These are phyloP conservation scores for Sminthurides bifidus DNA, from an alignment of 1,140 invertebrate genomes.

Conservation along the genomic window DNA sequence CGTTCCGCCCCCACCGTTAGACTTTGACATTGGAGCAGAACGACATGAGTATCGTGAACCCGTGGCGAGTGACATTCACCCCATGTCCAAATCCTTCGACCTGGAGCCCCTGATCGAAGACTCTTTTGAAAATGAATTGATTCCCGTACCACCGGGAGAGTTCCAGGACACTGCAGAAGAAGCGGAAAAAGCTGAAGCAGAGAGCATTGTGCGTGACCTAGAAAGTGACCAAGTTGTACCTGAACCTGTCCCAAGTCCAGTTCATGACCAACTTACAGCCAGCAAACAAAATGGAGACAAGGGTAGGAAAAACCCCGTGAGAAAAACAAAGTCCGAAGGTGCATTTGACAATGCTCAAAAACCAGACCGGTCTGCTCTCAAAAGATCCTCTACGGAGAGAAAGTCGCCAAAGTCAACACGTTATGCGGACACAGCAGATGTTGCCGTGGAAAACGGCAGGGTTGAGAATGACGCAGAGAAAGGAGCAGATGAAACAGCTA, in stretches of 20 bases:
- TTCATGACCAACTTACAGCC: not conserved
- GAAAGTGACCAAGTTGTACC: not conserved
- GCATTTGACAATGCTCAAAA: slow-evolving; percentile 1
- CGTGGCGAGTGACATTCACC: not conserved
- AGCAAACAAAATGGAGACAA: slow-evolving; percentile 7
- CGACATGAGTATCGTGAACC: no score
- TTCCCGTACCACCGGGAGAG: not conserved
- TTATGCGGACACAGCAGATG: no score
- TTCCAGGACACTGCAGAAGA: not conserved
- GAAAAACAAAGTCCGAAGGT: slow-evolving; percentile 6
- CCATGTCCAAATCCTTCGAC: slow-evolving; percentile 4
- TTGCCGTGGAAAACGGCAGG: no score
- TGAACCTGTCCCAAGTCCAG: not conserved
- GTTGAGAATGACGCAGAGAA: no score
- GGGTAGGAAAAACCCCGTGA: not conserved
- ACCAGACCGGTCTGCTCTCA: not conserved
- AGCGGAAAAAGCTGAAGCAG: not conserved
- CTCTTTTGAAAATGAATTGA: not conserved
- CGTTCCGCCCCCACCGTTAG: no score
- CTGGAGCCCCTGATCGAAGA: slow-evolving; percentile 16
- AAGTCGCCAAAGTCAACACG: no score
- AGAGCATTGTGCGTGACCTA: not conserved
- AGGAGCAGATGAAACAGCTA: no score
- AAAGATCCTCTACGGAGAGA: not conserved
- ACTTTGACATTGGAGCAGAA: no score